Evolutionary conservation across 2,888 invertebrate species (phyloP), one percentile per base, ranked within the genome.

Genomic region (Tenthredo mesomela): DNA sequence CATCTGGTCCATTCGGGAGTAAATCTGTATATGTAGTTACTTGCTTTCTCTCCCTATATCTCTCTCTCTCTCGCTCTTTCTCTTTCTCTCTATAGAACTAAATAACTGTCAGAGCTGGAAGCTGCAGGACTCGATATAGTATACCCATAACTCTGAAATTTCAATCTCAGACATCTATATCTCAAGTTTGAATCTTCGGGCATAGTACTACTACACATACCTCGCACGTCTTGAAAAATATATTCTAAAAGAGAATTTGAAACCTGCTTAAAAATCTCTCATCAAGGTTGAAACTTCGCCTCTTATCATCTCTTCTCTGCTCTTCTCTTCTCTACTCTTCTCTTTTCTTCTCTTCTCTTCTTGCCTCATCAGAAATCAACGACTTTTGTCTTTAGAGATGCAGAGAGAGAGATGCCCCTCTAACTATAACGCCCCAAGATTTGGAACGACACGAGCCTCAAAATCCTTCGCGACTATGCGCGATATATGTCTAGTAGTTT

Each of bases 361-460:
- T 29, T 15, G 5, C 29, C 80, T 61, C 33, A 40, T 61, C 61
- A 77, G 80, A 80, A 80, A 80, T 80, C 80, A 80, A 80, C 80
- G 80, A 80, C 80, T 80, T 61, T 80, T 80, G 80, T 80, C 58
- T 80, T 61, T 25, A 54, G 12, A 29, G 18, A 58, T 58, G 80
- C 80, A 54, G 12, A 29, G 9, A 58, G 61, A 54, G 12, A 29
- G 9, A 58, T 58, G 61, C 61, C 40, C 47, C 61, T 80, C 21
- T 40, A 5, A 37, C 80, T 40, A 58, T 15, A n/a, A 80, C 61
- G 37, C 33, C 12, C 33, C 12, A 25, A 80, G 80, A 80, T 80
- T 80, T 61, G 61, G 61, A 61, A 80, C 80, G 58, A 80, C 37
- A 61, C 80, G 33, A 80, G 80, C 29, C 29, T n/a, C 33, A 15